phyloP scores from a whole-genome alignment of 2,797 vertebrate genomes.

The Chrysocyon brachyurus region DNA sequence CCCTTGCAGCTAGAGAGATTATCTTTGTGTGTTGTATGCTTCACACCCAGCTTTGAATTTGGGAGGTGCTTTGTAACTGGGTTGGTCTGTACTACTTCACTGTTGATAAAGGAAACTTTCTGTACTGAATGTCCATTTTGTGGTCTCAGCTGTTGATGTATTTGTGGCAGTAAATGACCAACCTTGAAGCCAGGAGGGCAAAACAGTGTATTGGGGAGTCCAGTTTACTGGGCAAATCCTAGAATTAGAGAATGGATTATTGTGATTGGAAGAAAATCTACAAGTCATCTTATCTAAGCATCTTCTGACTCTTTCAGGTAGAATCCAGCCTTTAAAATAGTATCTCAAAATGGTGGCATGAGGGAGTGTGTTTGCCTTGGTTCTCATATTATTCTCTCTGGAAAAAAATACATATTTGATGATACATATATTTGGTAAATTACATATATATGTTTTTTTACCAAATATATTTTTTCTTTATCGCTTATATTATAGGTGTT shows the following conservation, averaged over 20 bases:
- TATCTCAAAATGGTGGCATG: slow-evolving; percentile 24
- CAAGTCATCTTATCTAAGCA: not conserved
- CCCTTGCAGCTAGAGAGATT: slow-evolving; percentile 1
- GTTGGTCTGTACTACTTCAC: slow-evolving; percentile 12
- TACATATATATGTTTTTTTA: not conserved
- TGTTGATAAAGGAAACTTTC: slow-evolving; percentile 47
- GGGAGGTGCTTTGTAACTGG: slow-evolving; percentile 27
- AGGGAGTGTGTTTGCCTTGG: slow-evolving; percentile 15
- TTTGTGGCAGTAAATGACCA: slow-evolving; percentile 59
- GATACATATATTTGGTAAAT: not conserved
- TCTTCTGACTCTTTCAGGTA: slow-evolving; percentile 31
- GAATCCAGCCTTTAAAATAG: slow-evolving; percentile 24
- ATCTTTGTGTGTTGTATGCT: not conserved
- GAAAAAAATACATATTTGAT: not conserved
- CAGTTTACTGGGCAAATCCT: slow-evolving; percentile 40
- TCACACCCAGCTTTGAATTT: slow-evolving; percentile 48
- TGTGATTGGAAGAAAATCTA: not conserved
- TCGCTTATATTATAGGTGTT: slow-evolving; percentile 25
- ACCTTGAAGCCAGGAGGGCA: not conserved
- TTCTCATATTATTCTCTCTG: not conserved
- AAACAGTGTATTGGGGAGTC: not conserved
- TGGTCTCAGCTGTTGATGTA: slow-evolving; percentile 25
- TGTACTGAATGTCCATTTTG: not conserved
- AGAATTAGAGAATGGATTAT: slow-evolving; percentile 45
- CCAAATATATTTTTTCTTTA: not conserved